Base-by-base conservation (phyloP, 2,888 invertebrate species). In the Axea sp. region DNA sequence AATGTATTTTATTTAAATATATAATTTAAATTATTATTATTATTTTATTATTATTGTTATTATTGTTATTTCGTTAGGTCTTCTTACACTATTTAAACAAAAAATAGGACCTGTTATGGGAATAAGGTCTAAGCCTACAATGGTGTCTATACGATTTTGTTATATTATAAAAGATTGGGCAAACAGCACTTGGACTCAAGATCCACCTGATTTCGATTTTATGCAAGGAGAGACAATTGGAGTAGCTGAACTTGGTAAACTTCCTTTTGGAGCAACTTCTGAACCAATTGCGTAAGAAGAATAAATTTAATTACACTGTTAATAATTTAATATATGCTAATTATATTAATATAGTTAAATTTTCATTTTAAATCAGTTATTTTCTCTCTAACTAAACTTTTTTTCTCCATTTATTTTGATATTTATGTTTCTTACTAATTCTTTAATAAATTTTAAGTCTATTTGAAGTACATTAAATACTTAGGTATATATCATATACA, bases 1-100 rank as follows among this genome's bases (percentile, higher is more conserved):
- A n/a, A n/a, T n/a, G n/a, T n/a, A n/a, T n/a, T n/a, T n/a, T n/a
- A n/a, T n/a, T n/a, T n/a, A n/a, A n/a, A n/a, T n/a, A n/a, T n/a
- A n/a, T n/a, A n/a, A n/a, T n/a, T n/a, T n/a, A n/a, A n/a, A n/a
- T n/a, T n/a, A n/a, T n/a, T n/a, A n/a, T n/a, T n/a, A n/a, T n/a
- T n/a, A n/a, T n/a, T n/a, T n/a, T n/a, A n/a, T n/a, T n/a, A n/a
- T n/a, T n/a, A n/a, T n/a, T n/a, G n/a, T n/a, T n/a, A n/a, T n/a
- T n/a, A n/a, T n/a, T n/a, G n/a, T n/a, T n/a, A n/a, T n/a, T 19
- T 4, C 4, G 2, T 35, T 65, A 81, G 92, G 92, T 1, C 89
- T 98, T 43, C 88, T 97, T 28, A 93, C 94, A 80, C 89, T 98
- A 73, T 98, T 99, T 85, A 96, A 96, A 88, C 94, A 94, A 14